Evolutionary conservation across 2,888 invertebrate genomes (phyloP).

Genomic region (Agapetus fuscipes): DNA sequence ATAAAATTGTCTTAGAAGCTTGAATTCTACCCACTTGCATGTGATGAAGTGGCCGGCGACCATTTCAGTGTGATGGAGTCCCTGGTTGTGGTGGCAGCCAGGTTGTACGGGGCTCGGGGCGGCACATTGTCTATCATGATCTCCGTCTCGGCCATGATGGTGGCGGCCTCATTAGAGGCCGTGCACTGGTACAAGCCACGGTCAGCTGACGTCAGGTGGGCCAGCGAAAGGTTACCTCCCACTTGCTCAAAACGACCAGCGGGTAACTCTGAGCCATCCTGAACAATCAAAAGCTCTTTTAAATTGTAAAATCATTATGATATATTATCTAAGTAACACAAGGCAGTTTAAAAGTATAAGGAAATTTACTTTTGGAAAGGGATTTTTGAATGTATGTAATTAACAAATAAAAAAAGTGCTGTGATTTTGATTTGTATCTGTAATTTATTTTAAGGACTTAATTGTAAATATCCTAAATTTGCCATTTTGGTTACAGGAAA

Average conservation of each 20-base stretch:
- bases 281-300: slow-evolving; percentile 27
- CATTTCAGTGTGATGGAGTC: slow-evolving; percentile 70
- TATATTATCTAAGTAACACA: too few relatives aligned
- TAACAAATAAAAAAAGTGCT: too few relatives aligned
- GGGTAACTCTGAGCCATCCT: slow-evolving; percentile 66
- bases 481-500: too few relatives aligned
- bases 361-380: too few relatives aligned
- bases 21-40: too few relatives aligned
- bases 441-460: too few relatives aligned
- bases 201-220: slow-evolving; percentile 72
- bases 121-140: slow-evolving; percentile 76
- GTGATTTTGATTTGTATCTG: too few relatives aligned
- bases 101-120: slow-evolving; percentile 84
- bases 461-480: too few relatives aligned
- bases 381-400: too few relatives aligned
- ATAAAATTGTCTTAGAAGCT: too few relatives aligned
- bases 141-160: slow-evolving; percentile 71
- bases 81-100: slow-evolving; percentile 64
- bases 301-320: neutral
- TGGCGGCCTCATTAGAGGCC: slow-evolving; percentile 80
- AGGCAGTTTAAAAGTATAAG: too few relatives aligned
- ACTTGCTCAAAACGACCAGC: slow-evolving; percentile 55
- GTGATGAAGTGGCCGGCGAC: slow-evolving; percentile 51
- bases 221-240: slow-evolving; percentile 76
- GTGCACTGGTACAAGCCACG: slow-evolving; percentile 78